Percentiles rank a stretch among this genome's conserved stretches.
Evolutionary conservation across 2,113 vertebrate species (phyloP).

Genomic region (Pseudorectes ferrugineus): DNA sequence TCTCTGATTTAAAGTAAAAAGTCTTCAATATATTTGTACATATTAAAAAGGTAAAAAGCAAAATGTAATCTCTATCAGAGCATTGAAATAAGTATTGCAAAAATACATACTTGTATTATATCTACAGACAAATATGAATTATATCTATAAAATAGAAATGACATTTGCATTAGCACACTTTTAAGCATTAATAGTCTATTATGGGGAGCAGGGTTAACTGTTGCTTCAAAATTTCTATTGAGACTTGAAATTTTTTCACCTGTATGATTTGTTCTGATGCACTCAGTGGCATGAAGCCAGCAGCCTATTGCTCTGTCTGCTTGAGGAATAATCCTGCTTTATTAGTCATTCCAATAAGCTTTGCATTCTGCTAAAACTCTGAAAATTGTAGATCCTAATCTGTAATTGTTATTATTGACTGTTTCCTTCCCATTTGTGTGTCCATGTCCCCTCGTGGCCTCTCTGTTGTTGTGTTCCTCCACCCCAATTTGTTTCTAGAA

Average conservation of each 20-base stretch:
- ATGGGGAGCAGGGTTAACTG: not conserved
- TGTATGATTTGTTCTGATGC: not conserved
- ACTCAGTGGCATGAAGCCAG: not conserved
- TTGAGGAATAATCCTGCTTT: not conserved
- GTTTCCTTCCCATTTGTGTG: not conserved
- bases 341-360: not conserved
- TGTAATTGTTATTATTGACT: not conserved
- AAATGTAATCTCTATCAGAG: not conserved
- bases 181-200: not conserved
- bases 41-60: not conserved
- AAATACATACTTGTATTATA: not conserved
- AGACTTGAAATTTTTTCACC: not conserved
- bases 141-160: not conserved
- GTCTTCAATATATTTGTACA: not conserved
- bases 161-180: slow-evolving; percentile 1
- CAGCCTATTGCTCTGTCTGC: not conserved
- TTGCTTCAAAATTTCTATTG: not conserved
- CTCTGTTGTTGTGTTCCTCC: not conserved
- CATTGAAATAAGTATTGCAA: not conserved
- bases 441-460: accelerated
- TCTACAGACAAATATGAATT: not conserved
- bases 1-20: not conserved
- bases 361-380: not conserved
- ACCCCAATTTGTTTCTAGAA: not conserved
- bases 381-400: not conserved